phyloP scores from a whole-genome alignment of 92 coral and sea anemone genomes.

The Siderastrea siderea region DNA sequence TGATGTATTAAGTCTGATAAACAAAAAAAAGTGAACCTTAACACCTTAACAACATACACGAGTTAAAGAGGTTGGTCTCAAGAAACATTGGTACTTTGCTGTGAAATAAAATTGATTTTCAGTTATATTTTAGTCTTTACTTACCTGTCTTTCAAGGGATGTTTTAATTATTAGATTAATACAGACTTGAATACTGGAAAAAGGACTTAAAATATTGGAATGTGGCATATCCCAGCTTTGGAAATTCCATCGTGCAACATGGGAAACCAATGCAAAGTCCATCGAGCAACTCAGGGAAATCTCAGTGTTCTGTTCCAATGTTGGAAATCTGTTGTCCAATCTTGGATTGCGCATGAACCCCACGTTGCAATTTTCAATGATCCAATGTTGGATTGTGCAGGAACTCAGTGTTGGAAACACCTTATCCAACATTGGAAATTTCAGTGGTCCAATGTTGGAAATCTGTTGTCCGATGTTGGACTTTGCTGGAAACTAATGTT shows the following conservation, averaged over 20 bases:
- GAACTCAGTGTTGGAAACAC: constrained; percentile 26
- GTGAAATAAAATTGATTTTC: too few species aligned
- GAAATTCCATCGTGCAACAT: neutral
- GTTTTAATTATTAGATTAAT: too few species aligned
- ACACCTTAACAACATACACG: too few species aligned
- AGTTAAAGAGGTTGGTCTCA: neutral
- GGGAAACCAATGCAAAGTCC: constrained; percentile 10
- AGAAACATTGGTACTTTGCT: neutral
- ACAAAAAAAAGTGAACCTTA: too few species aligned
- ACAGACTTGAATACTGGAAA: too few species aligned
- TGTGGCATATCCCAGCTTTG: neutral
- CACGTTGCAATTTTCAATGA: constrained; percentile 6
- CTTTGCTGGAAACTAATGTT: constrained; percentile 5
- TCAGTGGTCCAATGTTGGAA: constrained; percentile 9
- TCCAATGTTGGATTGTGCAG: constrained; percentile 43
- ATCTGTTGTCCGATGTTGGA: constrained; percentile 25
- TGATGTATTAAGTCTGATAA: neutral
- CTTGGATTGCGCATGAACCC: constrained; percentile 25
- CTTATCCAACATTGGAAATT: constrained; percentile 12
- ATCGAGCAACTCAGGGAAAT: constrained; percentile 4
- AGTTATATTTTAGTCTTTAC: neutral
- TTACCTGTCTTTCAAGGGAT: too few species aligned
- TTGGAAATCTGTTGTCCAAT: constrained; percentile 36
- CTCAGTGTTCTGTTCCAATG: constrained; percentile 25
- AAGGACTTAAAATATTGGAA: too few species aligned